These are phyloP conservation scores for Pachypeltis micranthus DNA, from an alignment of 1,140 invertebrate species.

Conservation along the genomic window DNA sequence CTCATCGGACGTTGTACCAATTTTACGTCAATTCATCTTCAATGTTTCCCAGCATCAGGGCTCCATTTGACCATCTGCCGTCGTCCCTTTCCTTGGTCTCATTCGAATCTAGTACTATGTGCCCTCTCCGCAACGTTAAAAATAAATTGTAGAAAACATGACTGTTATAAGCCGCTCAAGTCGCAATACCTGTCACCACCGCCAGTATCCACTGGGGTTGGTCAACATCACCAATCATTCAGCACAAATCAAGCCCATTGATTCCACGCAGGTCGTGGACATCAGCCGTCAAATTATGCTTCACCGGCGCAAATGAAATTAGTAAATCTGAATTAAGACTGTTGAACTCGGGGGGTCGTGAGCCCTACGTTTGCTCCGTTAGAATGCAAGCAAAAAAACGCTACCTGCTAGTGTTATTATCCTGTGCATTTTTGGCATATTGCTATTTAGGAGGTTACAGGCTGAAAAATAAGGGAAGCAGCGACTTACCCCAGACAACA, in stretches of 20 bases:
- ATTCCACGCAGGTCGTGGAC: no score
- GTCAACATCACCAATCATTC: background rate
- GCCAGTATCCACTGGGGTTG: background rate
- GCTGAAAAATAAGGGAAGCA: conserved; percentile 44
- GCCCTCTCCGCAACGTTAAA: no score
- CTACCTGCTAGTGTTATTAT: conserved; percentile 68
- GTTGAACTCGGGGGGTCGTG: background rate
- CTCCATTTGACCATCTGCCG: no score
- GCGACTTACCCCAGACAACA: conserved; percentile 26
- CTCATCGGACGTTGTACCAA: no score
- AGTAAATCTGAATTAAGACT: background rate
- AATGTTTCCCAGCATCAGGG: no score
- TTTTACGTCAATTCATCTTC: no score
- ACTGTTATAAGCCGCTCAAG: background rate
- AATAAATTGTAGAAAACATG: background rate
- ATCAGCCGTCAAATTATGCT: background rate
- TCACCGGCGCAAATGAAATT: background rate
- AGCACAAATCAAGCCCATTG: background rate
- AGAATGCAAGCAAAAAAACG: conserved; percentile 87
- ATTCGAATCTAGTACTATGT: no score
- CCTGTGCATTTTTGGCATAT: conserved; percentile 68
- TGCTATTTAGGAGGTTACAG: conserved; percentile 70
- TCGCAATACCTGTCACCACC: background rate
- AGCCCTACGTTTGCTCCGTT: background rate
- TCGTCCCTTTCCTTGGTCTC: no score